Evolutionary conservation across 2,888 invertebrate genomes (phyloP), one percentile per base, ranked within the genome.

Genomic region (Bombylius major): DNA sequence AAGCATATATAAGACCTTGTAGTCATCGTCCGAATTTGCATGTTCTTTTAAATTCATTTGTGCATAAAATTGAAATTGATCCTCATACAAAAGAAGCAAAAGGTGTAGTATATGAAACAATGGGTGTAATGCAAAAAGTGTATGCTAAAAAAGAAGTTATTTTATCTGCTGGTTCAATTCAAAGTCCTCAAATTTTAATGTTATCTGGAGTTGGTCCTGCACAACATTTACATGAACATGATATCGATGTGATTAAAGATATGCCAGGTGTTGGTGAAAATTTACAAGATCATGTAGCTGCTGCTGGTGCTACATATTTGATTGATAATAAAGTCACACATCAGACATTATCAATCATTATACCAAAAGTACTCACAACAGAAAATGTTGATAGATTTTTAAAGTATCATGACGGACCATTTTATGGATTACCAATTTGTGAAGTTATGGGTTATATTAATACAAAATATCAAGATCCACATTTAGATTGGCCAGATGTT

Each of bases 161-260:
- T 59, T 69, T 97, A 46, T 85, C 90, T 23, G 90, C 90, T 0
- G 97, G 94, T 3, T 73, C 90, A 0, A 78, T 94, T 60, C 87
- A 88, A 66, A 84, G 89, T 4, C 91, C 93, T 0, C 92, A 94
- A 67, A 65, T 94, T 23, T 76, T 95, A 42, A 88, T 92, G 89
- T 69, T 94, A 47, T 89, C 91, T 2, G 94, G 94, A 0, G 78
- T 92, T 12, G 89, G 89, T 5, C 84, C 87, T 0, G 73, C 73
- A 5, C 72, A 78, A 9, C 82, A 88, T 65, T 74, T 89, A 5
- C 70, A 76, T 53, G 76, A 82, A 49, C 65, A 81, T 33, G 80
- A 78, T 0, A 82, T 87, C 49, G 75, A 80, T 31, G 77, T 84
- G 0, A 69, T 87, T 31, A 75, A 75, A 1, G 70, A 86, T 69